These are phyloP conservation scores for Axea sp. DNA, from an alignment of 2,888 invertebrate species.

Conservation along the genomic window DNA sequence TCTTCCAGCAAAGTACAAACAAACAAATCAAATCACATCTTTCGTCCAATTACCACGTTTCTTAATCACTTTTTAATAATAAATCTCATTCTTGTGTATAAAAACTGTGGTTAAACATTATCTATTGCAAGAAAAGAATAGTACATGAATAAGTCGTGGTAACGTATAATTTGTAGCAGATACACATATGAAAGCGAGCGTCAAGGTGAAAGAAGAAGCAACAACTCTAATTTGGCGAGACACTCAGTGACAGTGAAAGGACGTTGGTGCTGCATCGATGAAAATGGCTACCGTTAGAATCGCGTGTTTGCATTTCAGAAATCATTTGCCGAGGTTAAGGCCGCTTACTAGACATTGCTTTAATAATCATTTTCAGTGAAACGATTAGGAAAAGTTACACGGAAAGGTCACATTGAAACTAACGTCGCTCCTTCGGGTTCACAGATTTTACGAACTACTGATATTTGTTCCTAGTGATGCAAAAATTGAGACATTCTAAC, in stretches of 20 bases:
- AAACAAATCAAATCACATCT: too few species aligned
- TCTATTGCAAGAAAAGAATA: background rate
- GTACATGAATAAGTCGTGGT: background rate
- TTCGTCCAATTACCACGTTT: too few species aligned
- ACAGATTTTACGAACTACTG: background rate
- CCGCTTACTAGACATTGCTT: conserved; percentile 16
- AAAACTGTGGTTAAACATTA: too few species aligned
- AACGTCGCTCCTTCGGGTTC: background rate
- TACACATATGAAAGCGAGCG: conserved; percentile 65
- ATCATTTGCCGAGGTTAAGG: conserved; percentile 47
- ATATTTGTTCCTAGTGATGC: too few species aligned
- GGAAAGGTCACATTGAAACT: conserved; percentile 6
- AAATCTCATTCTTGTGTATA: too few species aligned
- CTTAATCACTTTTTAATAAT: too few species aligned
- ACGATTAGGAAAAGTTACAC: conserved; percentile 19
- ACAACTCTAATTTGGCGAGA: conserved; percentile 50
- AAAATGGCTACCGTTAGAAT: conserved; percentile 50
- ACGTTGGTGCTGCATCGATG: conserved; percentile 47
- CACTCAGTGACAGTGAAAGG: conserved; percentile 69
- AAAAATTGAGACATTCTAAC: too few species aligned
- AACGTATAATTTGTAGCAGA: conserved; percentile 60
- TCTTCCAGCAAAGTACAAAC: too few species aligned
- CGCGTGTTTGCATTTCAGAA: conserved; percentile 33
- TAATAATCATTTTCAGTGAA: conserved; percentile 12
- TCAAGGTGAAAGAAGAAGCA: conserved; percentile 67